phyloP scores from a whole-genome alignment of 2,113 vertebrate species.

The Isurus oxyrinchus region DNA sequence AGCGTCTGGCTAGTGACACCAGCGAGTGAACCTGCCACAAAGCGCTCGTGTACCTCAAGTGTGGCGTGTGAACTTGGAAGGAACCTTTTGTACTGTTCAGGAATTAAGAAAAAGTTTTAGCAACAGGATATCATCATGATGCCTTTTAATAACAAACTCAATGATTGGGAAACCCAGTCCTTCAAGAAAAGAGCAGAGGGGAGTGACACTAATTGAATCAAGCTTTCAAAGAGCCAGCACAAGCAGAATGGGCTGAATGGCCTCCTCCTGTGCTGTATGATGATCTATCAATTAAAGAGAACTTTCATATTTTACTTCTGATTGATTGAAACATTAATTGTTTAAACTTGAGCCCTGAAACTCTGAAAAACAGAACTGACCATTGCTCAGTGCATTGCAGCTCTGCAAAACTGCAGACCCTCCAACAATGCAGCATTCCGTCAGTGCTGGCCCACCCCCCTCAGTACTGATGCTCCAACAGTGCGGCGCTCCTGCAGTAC shows the following conservation, averaged over 20 bases:
- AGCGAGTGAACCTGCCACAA: constrained; percentile 75
- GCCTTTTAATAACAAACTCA: background rate
- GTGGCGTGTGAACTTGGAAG: constrained; percentile 64
- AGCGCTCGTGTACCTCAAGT: constrained; percentile 69
- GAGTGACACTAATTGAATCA: background rate
- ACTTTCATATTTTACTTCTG: too few relatives aligned
- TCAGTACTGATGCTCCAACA: too few relatives aligned
- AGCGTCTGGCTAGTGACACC: constrained; percentile 75
- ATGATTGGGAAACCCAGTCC: background rate
- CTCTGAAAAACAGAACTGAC: background rate
- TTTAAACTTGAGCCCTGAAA: background rate
- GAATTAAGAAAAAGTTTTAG: constrained; percentile 29
- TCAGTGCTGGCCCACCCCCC: too few relatives aligned
- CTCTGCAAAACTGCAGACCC: background rate
- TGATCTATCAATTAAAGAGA: too few relatives aligned
- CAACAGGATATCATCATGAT: background rate
- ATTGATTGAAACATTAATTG: background rate
- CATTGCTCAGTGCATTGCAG: background rate
- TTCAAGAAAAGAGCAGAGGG: background rate
- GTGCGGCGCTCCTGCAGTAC: background rate
- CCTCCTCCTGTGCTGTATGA: background rate
- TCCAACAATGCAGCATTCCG: too few relatives aligned
- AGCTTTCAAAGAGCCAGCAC: background rate
- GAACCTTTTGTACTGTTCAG: constrained; percentile 66
- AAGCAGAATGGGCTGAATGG: background rate